Evolutionary conservation across 2,113 vertebrate species (phyloP).

Genomic region (Pluvianellus socialis): DNA sequence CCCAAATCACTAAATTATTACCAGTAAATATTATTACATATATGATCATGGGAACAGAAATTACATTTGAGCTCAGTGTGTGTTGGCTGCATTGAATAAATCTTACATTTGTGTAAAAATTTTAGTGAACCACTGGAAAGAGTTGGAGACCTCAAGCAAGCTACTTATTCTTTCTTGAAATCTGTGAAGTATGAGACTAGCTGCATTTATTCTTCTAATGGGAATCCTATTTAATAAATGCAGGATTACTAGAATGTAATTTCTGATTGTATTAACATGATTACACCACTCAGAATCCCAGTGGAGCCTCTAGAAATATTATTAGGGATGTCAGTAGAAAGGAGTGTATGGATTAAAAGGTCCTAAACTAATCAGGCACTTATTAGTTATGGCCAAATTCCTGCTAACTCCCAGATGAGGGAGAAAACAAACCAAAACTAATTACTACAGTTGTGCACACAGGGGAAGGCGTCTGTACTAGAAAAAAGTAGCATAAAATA

Average conservation of each 20-base stretch:
- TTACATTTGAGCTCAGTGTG: not conserved
- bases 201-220: not conserved
- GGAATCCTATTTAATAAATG: conserved; percentile 46
- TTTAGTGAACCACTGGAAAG: not conserved
- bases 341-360: conserved; percentile 36
- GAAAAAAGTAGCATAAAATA: not conserved
- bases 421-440: conserved; percentile 30
- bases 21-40: not conserved
- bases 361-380: conserved; percentile 52
- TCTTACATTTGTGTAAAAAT: not conserved
- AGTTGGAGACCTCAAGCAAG: not conserved
- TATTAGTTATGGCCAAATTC: conserved; percentile 51
- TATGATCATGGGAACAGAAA: not conserved
- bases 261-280: conserved; percentile 52
- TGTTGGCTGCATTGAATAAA: not conserved
- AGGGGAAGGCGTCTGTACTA: not conserved
- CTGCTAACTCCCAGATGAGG: not conserved
- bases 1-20: not conserved
- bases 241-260: conserved; percentile 42
- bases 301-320: conserved; percentile 18
- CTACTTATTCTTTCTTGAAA: not conserved
- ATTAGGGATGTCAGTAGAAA: conserved; percentile 27
- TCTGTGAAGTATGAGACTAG: not conserved
- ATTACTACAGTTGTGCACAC: conserved; percentile 17
- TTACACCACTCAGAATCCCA: conserved; percentile 44